These are phyloP conservation scores for Gnathonemus longibarbis DNA, from an alignment of 2,113 vertebrate genomes.

Conservation along the genomic window DNA sequence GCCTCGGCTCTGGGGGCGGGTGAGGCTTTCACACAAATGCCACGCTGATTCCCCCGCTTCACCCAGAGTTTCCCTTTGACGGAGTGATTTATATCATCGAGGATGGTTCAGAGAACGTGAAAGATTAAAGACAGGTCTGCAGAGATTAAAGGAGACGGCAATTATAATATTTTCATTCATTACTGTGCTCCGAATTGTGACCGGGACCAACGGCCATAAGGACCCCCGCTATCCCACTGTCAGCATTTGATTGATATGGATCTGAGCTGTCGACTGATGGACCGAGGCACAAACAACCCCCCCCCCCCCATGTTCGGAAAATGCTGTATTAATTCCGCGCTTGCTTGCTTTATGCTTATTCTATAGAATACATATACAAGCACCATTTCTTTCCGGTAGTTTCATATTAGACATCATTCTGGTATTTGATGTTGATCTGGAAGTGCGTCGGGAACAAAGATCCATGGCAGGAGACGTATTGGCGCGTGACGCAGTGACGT, in stretches of 20 bases:
- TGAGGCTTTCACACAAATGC: conserved; percentile 52
- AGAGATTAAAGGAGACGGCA: conserved; percentile 41
- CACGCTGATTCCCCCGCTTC: conserved; percentile 40
- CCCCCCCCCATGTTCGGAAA: neutral
- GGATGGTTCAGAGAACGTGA: conserved; percentile 25
- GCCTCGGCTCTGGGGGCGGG: conserved; percentile 30
- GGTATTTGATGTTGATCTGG: neutral
- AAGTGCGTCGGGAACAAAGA: neutral
- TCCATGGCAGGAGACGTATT: neutral
- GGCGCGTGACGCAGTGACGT: neutral
- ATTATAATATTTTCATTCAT: conserved; percentile 52
- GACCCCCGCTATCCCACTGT: neutral
- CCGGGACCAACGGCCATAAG: neutral
- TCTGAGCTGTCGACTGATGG: neutral
- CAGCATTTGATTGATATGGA: neutral
- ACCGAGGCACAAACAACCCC: neutral
- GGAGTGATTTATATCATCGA: conserved; percentile 26
- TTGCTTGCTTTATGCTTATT: neutral
- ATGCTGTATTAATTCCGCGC: neutral
- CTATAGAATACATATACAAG: neutral
- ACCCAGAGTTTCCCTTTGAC: conserved; percentile 44
- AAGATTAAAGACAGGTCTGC: conserved; percentile 37
- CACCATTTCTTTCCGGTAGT: neutral
- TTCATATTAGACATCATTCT: neutral
- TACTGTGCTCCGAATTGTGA: conserved; percentile 61